phyloP scores from a whole-genome alignment of 92 coral and sea anemone genomes.

The Meandrina meandrites region DNA sequence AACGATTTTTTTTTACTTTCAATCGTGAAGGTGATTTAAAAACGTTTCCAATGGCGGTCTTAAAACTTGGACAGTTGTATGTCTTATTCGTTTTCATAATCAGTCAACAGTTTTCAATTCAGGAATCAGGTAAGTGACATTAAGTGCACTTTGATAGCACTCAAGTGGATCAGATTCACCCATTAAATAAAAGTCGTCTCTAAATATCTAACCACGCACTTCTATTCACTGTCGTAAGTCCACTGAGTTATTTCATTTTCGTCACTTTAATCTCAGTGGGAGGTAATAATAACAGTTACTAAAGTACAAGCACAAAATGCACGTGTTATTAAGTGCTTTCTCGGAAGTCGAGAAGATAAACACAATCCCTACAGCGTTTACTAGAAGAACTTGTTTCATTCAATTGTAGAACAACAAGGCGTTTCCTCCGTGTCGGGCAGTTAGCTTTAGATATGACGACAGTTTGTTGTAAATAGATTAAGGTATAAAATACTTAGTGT shows the following conservation, averaged over 20 bases:
- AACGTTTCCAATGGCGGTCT: neutral
- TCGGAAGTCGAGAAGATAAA: neutral
- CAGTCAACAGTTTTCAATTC: neutral
- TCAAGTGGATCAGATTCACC: neutral
- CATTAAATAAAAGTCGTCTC: neutral
- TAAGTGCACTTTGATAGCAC: neutral
- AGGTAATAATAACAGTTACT: neutral
- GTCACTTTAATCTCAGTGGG: neutral
- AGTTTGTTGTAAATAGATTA: neutral
- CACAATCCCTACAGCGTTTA: neutral
- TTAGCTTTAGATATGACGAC: neutral
- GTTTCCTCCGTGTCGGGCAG: neutral
- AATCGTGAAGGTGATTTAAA: neutral
- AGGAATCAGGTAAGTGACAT: conserved; percentile 1
- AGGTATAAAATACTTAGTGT: neutral
- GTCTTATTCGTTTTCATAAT: neutral
- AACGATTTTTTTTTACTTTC: neutral
- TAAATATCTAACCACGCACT: no score
- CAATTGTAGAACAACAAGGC: neutral
- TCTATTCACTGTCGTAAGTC: neutral
- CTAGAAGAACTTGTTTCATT: neutral
- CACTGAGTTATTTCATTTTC: neutral
- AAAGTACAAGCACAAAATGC: neutral
- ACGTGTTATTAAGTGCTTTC: neutral
- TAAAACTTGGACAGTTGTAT: neutral